Evolutionary conservation across 2,888 invertebrate genomes (phyloP).

Genomic region (Lapara coniferarum): DNA sequence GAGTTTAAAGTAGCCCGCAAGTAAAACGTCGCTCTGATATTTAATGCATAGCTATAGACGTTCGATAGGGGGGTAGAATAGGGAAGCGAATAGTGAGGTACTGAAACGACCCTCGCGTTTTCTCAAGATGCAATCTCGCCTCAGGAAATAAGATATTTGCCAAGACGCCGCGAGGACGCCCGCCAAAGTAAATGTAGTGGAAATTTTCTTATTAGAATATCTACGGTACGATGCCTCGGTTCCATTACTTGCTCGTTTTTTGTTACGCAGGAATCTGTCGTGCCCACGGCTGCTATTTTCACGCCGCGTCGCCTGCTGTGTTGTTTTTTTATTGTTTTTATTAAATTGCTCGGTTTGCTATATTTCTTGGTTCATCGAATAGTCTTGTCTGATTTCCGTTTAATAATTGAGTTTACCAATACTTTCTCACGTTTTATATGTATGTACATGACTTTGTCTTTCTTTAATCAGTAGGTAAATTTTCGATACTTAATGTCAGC

Average conservation of each 20-base stretch:
- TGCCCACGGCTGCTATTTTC: conserved; percentile 60
- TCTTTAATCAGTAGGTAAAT: neutral
- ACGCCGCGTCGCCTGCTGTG: conserved; percentile 60
- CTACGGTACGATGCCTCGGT: conserved; percentile 81
- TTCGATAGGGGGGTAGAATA: conserved; percentile 46
- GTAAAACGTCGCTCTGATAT: conserved; percentile 38
- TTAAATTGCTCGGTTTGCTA: conserved; percentile 7
- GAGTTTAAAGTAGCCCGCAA: conserved; percentile 37
- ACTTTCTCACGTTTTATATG: neutral
- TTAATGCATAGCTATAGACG: conserved; percentile 40
- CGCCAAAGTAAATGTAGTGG: conserved; percentile 84
- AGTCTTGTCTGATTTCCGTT: conserved; percentile 16
- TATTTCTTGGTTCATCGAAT: conserved; percentile 23
- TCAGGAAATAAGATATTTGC: conserved; percentile 85
- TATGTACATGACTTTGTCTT: neutral
- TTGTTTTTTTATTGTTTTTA: conserved; percentile 38
- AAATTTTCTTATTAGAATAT: conserved; percentile 85
- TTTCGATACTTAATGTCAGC: too few species aligned
- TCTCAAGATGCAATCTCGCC: conserved; percentile 84
- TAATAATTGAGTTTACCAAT: conserved; percentile 24
- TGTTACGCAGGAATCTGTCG: conserved; percentile 74
- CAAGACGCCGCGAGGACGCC: conserved; percentile 82
- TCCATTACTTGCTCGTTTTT: conserved; percentile 72
- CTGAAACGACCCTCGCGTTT: conserved; percentile 80
- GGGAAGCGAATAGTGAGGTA: conserved; percentile 77